Conservation (phyloP, 2,113 vertebrate genomes). For the Pleuronectes platessa region DNA sequence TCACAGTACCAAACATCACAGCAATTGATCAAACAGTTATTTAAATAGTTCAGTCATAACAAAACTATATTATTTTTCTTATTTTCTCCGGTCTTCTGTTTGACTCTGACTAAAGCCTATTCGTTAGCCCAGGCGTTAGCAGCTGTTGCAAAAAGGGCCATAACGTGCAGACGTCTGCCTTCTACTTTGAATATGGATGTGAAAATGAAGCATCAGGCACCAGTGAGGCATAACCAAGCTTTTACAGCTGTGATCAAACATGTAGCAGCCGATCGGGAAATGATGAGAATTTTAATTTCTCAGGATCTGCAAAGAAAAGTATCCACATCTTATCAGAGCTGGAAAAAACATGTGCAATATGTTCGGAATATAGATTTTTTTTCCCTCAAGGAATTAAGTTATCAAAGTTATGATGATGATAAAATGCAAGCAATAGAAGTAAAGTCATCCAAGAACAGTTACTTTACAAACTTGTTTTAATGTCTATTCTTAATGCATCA, state of each 20-base stretch:
- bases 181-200: conserved; percentile 46
- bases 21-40: no score
- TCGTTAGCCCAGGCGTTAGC: not conserved
- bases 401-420: not conserved
- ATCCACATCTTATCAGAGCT: not conserved
- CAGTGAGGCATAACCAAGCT: conserved; percentile 36
- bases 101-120: conserved; percentile 11
- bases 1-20: no score
- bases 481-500: no score
- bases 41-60: no score
- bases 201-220: conserved; percentile 37
- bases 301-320: conserved; percentile 31
- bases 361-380: not conserved
- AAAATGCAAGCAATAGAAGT: not conserved
- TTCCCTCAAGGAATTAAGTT: not conserved
- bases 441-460: not conserved
- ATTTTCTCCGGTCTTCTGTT: no score
- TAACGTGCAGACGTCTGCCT: conserved; percentile 26
- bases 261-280: conserved; percentile 32
- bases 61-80: no score
- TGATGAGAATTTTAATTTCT: conserved; percentile 50
- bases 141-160: conserved; percentile 12
- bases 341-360: not conserved
- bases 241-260: conserved; percentile 70
- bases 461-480: no score